These are phyloP conservation scores for Sturnus vulgaris DNA, from an alignment of 2,113 vertebrate species.

Conservation along the genomic window DNA sequence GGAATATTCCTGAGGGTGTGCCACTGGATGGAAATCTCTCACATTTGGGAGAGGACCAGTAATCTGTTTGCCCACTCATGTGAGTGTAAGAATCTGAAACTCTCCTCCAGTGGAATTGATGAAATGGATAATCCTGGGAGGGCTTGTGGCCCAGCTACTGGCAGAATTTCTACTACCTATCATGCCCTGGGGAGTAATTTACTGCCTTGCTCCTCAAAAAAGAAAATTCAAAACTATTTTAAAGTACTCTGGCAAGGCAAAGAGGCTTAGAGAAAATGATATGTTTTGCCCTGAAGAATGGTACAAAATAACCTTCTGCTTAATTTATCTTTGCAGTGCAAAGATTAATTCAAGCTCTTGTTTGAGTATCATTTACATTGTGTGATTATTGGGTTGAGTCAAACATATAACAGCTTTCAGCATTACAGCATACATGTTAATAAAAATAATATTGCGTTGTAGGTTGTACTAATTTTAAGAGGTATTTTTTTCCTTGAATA, in stretches of 20 bases:
- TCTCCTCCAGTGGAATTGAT: not conserved
- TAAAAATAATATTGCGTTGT: conserved; percentile 19
- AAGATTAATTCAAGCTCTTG: not conserved
- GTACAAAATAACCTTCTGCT: not conserved
- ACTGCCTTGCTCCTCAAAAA: not conserved
- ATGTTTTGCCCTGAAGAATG: not conserved
- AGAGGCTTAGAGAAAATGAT: not conserved
- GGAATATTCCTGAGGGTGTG: not conserved
- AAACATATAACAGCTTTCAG: not conserved
- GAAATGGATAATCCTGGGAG: not conserved
- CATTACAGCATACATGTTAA: not conserved
- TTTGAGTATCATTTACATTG: not conserved
- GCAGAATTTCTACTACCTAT: not conserved
- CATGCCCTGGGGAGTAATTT: not conserved
- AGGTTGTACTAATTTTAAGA: not conserved
- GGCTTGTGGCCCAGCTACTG: not conserved
- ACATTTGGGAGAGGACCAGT: not conserved
- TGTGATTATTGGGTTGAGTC: conserved; percentile 13
- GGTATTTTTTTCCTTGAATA: not conserved
- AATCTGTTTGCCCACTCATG: not conserved
- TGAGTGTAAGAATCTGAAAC: not conserved
- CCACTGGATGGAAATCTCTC: not conserved
- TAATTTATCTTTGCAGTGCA: not conserved
- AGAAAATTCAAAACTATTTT: not conserved
- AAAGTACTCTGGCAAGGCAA: not conserved